phyloP scores from a whole-genome alignment of 2,888 invertebrate genomes.

The Oligia fasciuncula region DNA sequence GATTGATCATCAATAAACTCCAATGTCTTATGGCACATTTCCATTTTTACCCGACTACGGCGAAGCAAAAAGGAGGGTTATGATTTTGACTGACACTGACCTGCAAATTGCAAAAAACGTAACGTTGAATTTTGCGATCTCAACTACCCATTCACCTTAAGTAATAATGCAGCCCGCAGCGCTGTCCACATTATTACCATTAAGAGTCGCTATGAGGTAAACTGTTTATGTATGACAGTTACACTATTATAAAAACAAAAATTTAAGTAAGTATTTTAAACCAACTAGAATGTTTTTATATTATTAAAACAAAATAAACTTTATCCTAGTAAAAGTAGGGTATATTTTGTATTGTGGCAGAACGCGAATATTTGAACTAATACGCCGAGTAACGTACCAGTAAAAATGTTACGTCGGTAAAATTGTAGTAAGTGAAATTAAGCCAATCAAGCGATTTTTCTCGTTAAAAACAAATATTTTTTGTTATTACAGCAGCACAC shows the following conservation, averaged over 20 bases:
- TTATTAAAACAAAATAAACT: background rate
- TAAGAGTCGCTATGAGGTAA: too few relatives aligned
- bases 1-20: background rate
- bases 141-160: too few relatives aligned
- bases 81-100: too few relatives aligned
- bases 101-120: too few relatives aligned
- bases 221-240: background rate
- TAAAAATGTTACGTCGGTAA: background rate
- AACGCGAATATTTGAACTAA: background rate
- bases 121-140: too few relatives aligned
- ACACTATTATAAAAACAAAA: background rate
- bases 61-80: too few relatives aligned
- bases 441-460: background rate
- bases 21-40: background rate
- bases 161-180: background rate
- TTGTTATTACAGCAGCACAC: conserved; percentile 78
- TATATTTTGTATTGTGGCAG: background rate
- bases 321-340: background rate
- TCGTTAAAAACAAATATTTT: background rate
- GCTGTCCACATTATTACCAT: too few relatives aligned
- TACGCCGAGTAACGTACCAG: too few relatives aligned
- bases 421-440: background rate
- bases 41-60: too few relatives aligned
- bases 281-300: background rate
- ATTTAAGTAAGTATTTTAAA: too few relatives aligned